Conservation (phyloP, 1,140 invertebrate genomes). For the Platyura marginata region DNA sequence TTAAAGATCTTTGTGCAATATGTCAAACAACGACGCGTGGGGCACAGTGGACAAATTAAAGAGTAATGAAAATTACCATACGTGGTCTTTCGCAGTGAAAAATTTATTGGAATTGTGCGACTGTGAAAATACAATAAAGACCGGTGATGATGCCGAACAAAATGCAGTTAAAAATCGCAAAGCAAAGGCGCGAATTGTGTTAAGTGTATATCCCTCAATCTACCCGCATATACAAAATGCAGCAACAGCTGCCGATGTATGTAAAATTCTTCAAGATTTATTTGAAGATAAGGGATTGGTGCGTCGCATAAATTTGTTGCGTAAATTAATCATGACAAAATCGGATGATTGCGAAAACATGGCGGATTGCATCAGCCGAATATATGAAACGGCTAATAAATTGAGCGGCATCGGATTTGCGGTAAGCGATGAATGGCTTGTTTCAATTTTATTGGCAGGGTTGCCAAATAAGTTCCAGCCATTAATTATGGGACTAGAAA, state of each 20-base stretch:
- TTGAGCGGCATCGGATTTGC: conserved; percentile 1
- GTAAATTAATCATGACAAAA: background rate
- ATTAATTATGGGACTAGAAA: conserved; percentile 17
- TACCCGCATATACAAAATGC: background rate
- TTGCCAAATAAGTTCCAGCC: conserved; percentile 16
- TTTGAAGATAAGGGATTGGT: background rate
- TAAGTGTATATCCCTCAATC: background rate
- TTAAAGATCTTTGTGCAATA: no score
- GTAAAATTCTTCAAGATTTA: background rate
- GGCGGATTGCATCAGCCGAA: background rate
- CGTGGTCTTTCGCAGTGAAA: background rate
- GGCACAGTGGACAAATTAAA: background rate
- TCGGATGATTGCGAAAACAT: background rate
- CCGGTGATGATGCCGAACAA: background rate
- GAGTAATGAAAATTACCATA: background rate
- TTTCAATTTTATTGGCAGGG: conserved; percentile 16
- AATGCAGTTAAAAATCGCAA: background rate
- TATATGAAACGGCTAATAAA: conserved; percentile 4
- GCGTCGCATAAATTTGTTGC: background rate
- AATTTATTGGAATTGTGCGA: background rate
- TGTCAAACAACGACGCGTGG: no score
- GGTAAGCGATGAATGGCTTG: conserved; percentile 16
- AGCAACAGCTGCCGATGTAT: background rate
- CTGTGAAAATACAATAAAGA: background rate
- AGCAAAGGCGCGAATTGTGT: background rate